Percentiles rank a stretch among this genome's conserved stretches.
Conservation (phyloP, 2,113 vertebrate species). For the Sorex araneus region DNA sequence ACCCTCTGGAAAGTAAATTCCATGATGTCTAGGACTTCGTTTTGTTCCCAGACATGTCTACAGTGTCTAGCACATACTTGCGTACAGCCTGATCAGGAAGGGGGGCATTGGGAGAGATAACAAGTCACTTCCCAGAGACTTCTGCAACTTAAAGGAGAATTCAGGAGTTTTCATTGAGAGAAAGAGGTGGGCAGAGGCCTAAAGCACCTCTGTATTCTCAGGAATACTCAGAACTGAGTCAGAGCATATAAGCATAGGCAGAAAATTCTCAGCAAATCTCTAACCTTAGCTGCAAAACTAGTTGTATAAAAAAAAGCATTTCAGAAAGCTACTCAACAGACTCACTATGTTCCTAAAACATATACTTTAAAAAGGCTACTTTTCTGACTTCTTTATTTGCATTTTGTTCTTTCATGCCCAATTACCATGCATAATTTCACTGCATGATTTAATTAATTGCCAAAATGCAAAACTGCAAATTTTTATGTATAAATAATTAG, state of each 20-base stretch:
- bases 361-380: neutral
- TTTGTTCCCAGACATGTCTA: neutral
- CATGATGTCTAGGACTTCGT: neutral
- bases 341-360: slow-evolving; percentile 30
- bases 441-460: slow-evolving; percentile 71
- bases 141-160: slow-evolving; percentile 2
- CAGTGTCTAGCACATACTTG: neutral
- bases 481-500: slow-evolving; percentile 73
- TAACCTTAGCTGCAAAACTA: slow-evolving; percentile 12
- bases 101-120: neutral
- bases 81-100: neutral
- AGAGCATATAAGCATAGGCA: neutral
- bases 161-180: neutral
- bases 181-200: neutral
- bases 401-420: slow-evolving; percentile 62
- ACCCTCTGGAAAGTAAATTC: neutral
- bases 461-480: slow-evolving; percentile 69
- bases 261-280: slow-evolving; percentile 28
- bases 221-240: neutral
- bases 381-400: slow-evolving; percentile 56
- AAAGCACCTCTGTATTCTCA: neutral
- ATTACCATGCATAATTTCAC: slow-evolving; percentile 68
- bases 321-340: slow-evolving; percentile 20
- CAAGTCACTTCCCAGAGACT: slow-evolving; percentile 21
- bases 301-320: slow-evolving; percentile 15